A percentile compares a stretch with the other conserved stretches of the same genome.
Conservation (phyloP, 2,797 vertebrate species). For the Squalus acanthias region DNA sequence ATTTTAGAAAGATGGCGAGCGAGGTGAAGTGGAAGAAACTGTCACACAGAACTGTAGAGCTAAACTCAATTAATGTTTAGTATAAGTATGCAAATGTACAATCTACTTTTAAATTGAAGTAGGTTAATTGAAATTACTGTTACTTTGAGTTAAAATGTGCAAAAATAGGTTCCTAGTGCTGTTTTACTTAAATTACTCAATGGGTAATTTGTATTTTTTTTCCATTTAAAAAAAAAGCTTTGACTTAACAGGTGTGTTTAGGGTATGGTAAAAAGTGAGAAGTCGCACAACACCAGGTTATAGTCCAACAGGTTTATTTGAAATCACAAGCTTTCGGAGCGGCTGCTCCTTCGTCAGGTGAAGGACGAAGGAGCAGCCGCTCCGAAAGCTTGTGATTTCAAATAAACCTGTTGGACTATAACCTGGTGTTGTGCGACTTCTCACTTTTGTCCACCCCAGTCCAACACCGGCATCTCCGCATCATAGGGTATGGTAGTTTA, state of each 20-base stretch:
- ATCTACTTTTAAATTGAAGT: not conserved
- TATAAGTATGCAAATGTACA: not conserved
- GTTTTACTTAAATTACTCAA: not conserved
- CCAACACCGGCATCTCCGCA: no score
- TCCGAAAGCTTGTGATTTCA: no score
- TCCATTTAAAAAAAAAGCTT: not conserved
- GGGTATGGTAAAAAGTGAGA: no score
- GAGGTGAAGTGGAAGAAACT: not conserved
- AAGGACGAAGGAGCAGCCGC: no score
- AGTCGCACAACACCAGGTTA: no score
- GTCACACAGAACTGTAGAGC: not conserved
- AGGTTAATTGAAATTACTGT: not conserved
- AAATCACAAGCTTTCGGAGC: no score
- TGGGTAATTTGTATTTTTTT: not conserved
- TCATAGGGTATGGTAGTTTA: no score
- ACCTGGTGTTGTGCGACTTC: no score
- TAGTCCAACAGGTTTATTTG: no score
- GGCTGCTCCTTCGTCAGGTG: no score
- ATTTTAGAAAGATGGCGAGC: not conserved
- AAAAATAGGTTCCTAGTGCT: not conserved
- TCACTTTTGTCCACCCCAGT: no score
- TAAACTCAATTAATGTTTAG: not conserved
- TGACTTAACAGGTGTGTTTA: not conserved
- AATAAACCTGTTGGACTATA: no score
- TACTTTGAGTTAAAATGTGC: not conserved